Evolutionary conservation across 2,113 vertebrate genomes (phyloP), one percentile per base, ranked within the genome.

Genomic region (Daubentonia madagascariensis): DNA sequence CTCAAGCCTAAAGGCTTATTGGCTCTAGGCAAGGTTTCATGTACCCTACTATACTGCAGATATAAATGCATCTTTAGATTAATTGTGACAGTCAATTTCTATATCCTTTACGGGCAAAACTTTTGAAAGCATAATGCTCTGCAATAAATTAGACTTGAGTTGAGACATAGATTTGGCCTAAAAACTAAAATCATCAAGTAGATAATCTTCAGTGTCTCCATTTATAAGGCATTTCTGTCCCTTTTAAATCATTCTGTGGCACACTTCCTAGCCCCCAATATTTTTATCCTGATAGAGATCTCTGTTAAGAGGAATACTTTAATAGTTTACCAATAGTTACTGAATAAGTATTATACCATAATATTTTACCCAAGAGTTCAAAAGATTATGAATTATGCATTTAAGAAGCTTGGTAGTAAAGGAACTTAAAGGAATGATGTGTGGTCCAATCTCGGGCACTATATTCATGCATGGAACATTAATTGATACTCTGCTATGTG

Each of bases 21-120:
- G 95, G 83, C 92, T 84, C 18, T 45, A 70, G 78, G 75, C 91
- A 92, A 93, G 57, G 3, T 81, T 98, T 95, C 57, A 12, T 48
- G 63, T 85, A 85, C 68, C 45, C 30, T 95, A 57, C 78, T 87
- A 89, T 48, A 65, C 5, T 96, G 57, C 16, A 94, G 68, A 65
- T 94, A 91, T 59, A 94, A 96, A 97, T 92, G 65, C 32, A 90
- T 95, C 89, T 81, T 23, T 89, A 92, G 63, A 92, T 97, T 83
- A 85, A 68, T 73, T 67, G 70, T 65, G 86, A 92, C 84, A 85
- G 94, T 95, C 86, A 89, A 67, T 35, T 84, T 48, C 50, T 81
- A 63, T 28, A 50, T 85, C 13, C 43, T 94, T 8, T 37, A 18
- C 50, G 57, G 45, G 25, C 35, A 90, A 91, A 61, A 48, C 7